Conservation (phyloP, 1,140 invertebrate genomes). For the Nautilus pompilius region DNA sequence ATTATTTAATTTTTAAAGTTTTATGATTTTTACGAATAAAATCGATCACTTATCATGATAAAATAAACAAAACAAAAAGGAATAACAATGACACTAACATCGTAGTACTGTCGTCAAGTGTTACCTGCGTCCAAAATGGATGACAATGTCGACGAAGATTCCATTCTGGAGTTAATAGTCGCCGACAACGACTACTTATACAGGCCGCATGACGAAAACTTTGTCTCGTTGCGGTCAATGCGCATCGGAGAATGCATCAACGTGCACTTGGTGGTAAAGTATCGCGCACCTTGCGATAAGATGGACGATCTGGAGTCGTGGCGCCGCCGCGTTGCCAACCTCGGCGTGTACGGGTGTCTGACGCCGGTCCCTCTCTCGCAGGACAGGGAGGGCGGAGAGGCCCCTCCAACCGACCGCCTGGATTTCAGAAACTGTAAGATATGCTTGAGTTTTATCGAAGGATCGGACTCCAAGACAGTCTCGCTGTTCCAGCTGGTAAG, state of each 20-base stretch:
- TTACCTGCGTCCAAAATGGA: neutral
- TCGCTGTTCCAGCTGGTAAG: neutral
- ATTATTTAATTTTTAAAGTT: no score
- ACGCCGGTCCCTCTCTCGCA: neutral
- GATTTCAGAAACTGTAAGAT: neutral
- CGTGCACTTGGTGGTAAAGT: neutral
- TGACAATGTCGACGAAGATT: neutral
- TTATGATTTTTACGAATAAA: no score
- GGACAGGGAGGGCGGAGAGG: neutral
- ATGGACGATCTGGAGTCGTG: neutral
- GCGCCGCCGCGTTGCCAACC: neutral
- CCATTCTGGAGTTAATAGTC: neutral
- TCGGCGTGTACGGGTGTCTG: neutral
- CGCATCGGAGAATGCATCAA: neutral
- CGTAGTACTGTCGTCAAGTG: no score
- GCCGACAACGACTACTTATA: neutral
- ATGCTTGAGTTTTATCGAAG: slow-evolving; percentile 1
- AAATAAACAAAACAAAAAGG: no score
- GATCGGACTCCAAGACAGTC: neutral
- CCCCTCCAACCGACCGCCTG: neutral
- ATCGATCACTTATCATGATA: no score
- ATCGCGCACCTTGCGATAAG: neutral
- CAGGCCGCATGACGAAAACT: neutral
- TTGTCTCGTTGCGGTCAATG: neutral
- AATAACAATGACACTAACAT: no score